Evolutionary conservation across 1,140 invertebrate species (phyloP), one percentile per base, ranked within the genome.

Genomic region (Philopotamus ludificatus): DNA sequence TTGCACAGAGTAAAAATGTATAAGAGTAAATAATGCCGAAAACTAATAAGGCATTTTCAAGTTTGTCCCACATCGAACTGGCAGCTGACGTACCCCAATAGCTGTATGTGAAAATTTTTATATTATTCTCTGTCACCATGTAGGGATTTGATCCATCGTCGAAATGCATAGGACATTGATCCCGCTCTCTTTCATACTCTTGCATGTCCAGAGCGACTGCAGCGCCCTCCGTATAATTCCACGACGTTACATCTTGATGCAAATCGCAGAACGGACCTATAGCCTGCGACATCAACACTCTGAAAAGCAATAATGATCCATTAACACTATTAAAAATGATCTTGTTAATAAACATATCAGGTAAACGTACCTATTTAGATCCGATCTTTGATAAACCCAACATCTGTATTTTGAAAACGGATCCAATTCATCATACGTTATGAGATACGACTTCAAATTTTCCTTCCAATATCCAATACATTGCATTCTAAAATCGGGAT

Each of bases 381-480:
- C 95, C 21, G 93, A 88, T 72, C 96, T 84, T 75, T 97, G 94
- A 80, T 98, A 99, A 0, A 97, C 95, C 96, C 96, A 99, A 76
- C 96, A 99, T 71, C 95, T 86, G 77, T 97, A 99, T 77, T 90
- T 94, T 12, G 94, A 97, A 70, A 94, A 92, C 0, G 96, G 91
- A 84, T 99, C 96, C 67, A 97, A 81, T 74, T 95, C 93, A 76
- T 98, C 95, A 75, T 93, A 98, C 0, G 97, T 99, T 64, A 98
- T 94, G 1, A 99, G 77, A 80, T 98, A 98, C 0, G 95, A 98
- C 76, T 93, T 95, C 0, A 98, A 83, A 85, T 98, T 98, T 76
- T 99, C 97, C 77, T 97, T 97, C 93, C 94, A 98, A 77, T 88
- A 98, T 1, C 95, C 97, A 72, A 98, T 95, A 76, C 97, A 99